Conservation (phyloP, 2,888 invertebrate genomes). For the Andrena minutula region DNA sequence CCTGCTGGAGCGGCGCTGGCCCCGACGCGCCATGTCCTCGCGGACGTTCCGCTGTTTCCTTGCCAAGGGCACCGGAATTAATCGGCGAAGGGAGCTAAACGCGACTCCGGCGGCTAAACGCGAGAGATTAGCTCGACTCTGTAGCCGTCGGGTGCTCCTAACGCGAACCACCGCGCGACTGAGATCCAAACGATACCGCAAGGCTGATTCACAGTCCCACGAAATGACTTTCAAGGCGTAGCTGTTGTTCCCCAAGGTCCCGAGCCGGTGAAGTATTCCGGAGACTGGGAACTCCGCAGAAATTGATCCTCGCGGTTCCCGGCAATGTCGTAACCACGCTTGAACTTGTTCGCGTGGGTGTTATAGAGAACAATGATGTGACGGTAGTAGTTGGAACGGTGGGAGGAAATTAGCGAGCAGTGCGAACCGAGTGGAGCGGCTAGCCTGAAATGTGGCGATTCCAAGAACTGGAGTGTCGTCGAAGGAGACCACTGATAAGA, state of each 20-base stretch:
- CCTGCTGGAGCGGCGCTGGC: constrained; percentile 31
- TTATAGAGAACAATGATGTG: not conserved
- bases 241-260: too few species aligned
- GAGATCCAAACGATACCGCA: too few species aligned
- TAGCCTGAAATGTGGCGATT: not conserved
- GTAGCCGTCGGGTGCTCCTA: too few species aligned
- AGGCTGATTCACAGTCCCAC: too few species aligned
- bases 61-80: constrained; percentile 19
- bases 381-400: too few species aligned
- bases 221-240: too few species aligned
- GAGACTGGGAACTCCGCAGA: not conserved
- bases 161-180: too few species aligned
- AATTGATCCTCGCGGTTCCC: constrained; percentile 38
- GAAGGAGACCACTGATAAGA: not conserved
- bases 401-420: too few species aligned
- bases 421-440: too few species aligned
- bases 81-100: constrained; percentile 1
- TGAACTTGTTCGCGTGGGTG: not conserved
- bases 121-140: too few species aligned
- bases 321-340: not conserved
- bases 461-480: not conserved
- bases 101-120: not conserved
- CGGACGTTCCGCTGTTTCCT: constrained; percentile 6
- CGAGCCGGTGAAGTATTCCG: not conserved
- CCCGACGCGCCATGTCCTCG: constrained; percentile 46